A percentile compares a stretch with the other conserved stretches of the same genome.
phyloP scores from a whole-genome alignment of 2,113 vertebrate genomes.

The Puntigrus tetrazona region DNA sequence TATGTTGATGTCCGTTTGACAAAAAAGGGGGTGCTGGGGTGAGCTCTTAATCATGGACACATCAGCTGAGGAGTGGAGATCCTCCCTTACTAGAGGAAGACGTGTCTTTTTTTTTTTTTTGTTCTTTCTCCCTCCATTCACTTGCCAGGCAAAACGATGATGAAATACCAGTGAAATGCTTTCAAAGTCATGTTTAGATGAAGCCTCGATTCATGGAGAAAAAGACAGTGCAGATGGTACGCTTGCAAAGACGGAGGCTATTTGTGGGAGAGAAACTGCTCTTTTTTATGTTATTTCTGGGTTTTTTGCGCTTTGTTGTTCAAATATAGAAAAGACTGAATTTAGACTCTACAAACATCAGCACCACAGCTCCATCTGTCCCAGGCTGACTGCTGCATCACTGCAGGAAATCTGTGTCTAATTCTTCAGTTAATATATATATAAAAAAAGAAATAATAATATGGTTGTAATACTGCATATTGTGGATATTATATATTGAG shows the following conservation, averaged over 20 bases:
- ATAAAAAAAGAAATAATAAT: no score
- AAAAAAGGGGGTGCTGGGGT: constrained; percentile 9
- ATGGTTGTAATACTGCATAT: no score
- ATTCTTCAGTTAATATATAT: no score
- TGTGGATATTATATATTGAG: no score
- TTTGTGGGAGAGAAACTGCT: neutral
- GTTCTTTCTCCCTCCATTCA: neutral
- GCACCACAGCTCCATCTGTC: no score
- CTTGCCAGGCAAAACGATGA: constrained; percentile 10
- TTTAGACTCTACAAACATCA: neutral
- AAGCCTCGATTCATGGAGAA: neutral
- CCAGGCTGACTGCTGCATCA: no score
- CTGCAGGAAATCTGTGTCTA: no score
- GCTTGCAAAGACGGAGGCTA: neutral
- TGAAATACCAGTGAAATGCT: constrained; percentile 7
- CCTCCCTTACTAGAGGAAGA: neutral
- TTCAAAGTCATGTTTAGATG: constrained; percentile 20
- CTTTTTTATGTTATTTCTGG: neutral
- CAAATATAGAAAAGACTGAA: neutral
- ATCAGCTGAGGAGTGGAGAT: constrained; percentile 1
- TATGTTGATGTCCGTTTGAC: constrained; percentile 11
- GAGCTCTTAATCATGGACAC: constrained; percentile 18
- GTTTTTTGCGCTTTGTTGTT: neutral
- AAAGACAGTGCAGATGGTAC: neutral
- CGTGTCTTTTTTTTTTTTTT: constrained; percentile 10